Base-by-base conservation (phyloP, 2,797 vertebrate genomes). In the Anas acuta region DNA sequence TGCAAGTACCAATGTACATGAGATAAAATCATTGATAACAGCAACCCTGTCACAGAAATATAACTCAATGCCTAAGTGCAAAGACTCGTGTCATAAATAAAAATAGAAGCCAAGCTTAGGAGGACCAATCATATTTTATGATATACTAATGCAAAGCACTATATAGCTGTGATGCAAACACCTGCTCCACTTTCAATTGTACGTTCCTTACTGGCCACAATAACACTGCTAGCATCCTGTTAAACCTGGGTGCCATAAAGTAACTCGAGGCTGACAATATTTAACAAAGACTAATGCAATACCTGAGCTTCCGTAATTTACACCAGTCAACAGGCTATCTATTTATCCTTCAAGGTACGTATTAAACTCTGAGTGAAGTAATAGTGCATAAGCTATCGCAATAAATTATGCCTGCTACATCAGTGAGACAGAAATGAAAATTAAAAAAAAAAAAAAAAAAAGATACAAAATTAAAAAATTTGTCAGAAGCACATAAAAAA, bases 321-420 rank as follows among this genome's bases (percentile, higher is more conserved):
- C 39, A 61, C 57, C 33, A 62, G 70, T 15, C 70, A n/a, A 22
- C 53, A 60, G 26, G 67, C 21, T 74, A 26, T 22, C 20, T 35
- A 61, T 74, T 85, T 43, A 91, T 92, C 90, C 76, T 84, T 77
- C 60, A 35, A 18, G 66, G 76, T 83, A 95, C 70, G 41, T 73
- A 84, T 22, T 95, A 73, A 84, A 82, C 56, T 0, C 0, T 45
- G 57, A 58, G 53, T 95, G 80, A 88, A 91, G 93, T 77, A 94
- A 96, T 33, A 82, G 47, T 3, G 7, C 9, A 32, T 67, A 92
- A 91, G 88, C 45, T 25, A 73, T 13, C 35, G 11, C 61, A 71
- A 64, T 86, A 96, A 92, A 87, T 88, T 70, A 84, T 87, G 83
- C 64, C 71, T 49, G 23, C 13, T 5, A 22, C 43, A 57, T 70